Evolutionary conservation across 1,140 invertebrate genomes (phyloP).

Genomic region (Maniola jurtina): DNA sequence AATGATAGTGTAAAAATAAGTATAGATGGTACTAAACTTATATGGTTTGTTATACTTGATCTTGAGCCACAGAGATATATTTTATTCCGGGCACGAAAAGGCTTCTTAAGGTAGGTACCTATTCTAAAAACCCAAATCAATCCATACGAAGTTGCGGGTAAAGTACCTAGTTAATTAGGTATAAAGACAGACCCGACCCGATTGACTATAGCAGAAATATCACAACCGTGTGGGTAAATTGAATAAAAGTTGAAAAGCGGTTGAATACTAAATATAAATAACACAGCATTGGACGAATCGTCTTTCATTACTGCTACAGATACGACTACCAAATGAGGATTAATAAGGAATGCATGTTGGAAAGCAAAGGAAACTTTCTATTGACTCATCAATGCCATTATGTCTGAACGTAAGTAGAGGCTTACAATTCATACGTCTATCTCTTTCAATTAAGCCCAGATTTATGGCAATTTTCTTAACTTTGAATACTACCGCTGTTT

Average conservation of each 20-base stretch:
- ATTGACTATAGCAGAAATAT: neutral
- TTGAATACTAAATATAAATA: constrained; percentile 4
- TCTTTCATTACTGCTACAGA: constrained; percentile 53
- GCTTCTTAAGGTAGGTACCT: too few relatives aligned
- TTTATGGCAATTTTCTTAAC: constrained; percentile 17
- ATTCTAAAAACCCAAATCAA: too few relatives aligned
- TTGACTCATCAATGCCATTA: constrained; percentile 41
- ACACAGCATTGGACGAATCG: constrained; percentile 15
- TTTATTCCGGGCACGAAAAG: too few relatives aligned
- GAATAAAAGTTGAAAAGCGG: neutral
- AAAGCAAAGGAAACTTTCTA: constrained; percentile 34
- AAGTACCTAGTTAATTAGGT: neutral
- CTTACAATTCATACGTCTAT: constrained; percentile 51
- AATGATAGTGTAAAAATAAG: too few relatives aligned
- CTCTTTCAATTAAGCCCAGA: constrained; percentile 39
- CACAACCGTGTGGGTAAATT: neutral
- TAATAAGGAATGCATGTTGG: constrained; percentile 61
- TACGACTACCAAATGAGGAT: constrained; percentile 59
- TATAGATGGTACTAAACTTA: too few relatives aligned
- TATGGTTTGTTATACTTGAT: too few relatives aligned
- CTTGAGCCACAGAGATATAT: too few relatives aligned
- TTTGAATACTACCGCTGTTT: neutral
- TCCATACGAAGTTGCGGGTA: too few relatives aligned
- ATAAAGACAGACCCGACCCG: neutral
- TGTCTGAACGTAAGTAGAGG: constrained; percentile 27